phyloP scores from a whole-genome alignment of 2,113 vertebrate genomes.

The Myrmecophaga tridactyla region DNA sequence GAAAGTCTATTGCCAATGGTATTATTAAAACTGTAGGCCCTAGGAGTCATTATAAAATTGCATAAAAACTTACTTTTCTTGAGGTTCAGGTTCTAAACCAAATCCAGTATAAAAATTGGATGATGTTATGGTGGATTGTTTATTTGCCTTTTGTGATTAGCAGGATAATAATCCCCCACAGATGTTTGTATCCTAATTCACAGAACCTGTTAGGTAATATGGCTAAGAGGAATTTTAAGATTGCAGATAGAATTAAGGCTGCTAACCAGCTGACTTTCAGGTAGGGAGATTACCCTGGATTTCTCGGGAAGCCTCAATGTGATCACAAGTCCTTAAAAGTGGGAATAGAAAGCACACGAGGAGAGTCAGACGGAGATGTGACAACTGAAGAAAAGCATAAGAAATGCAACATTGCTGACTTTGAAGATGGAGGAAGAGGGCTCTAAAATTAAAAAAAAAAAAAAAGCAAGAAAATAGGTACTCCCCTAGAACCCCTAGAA shows the following conservation, averaged over 20 bases:
- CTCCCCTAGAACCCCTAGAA: neutral
- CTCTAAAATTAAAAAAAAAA: neutral
- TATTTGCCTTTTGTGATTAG: neutral
- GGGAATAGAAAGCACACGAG: neutral
- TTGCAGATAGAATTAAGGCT: neutral
- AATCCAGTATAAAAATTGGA: neutral
- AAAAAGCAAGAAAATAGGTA: neutral
- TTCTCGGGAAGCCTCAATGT: neutral
- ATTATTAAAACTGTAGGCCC: neutral
- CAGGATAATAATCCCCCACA: neutral
- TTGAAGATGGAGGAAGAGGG: neutral
- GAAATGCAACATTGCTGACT: neutral
- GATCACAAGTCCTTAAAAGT: neutral
- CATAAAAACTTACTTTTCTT: neutral
- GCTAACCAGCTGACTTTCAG: neutral
- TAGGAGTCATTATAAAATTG: neutral
- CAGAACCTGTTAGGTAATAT: neutral
- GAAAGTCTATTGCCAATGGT: neutral
- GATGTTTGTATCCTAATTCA: neutral
- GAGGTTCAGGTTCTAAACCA: neutral
- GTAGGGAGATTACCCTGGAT: neutral
- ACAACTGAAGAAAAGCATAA: neutral
- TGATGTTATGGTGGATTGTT: neutral
- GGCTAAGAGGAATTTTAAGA: neutral
- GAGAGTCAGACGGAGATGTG: neutral